Conservation (phyloP, 2,113 vertebrate genomes). For the Chaetops frenatus region DNA sequence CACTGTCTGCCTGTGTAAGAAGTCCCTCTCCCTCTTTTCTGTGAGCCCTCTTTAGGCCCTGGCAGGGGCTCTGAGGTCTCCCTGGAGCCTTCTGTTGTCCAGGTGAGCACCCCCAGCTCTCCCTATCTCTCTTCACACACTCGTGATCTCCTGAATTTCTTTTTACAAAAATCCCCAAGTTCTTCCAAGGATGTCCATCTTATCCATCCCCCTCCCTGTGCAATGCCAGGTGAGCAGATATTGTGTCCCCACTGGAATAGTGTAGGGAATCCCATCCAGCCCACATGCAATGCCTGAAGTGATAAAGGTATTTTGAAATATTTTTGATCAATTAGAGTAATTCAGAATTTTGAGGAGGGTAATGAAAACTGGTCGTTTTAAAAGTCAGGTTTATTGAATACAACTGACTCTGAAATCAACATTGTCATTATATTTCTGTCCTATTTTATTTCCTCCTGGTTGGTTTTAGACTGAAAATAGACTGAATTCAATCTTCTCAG, state of each 20-base stretch:
- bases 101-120: neutral
- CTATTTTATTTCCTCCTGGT: neutral
- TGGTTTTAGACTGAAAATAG: neutral
- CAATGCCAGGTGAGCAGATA: neutral
- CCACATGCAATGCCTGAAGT: neutral
- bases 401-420: neutral
- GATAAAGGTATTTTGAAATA: neutral
- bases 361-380: neutral
- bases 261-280: neutral
- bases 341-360: neutral
- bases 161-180: neutral
- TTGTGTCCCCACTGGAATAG: neutral
- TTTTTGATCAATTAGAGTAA: neutral
- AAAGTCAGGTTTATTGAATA: neutral
- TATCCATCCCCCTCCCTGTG: neutral
- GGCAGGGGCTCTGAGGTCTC: neutral
- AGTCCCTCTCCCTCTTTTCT: neutral
- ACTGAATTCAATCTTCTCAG: neutral
- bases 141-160: neutral
- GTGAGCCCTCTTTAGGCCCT: rapidly evolving
- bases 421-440: neutral
- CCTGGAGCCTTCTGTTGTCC: neutral
- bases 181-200: neutral
- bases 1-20: neutral
- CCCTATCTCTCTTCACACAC: neutral